A percentile compares a stretch with the other conserved stretches of the same genome.
phyloP scores from a whole-genome alignment of 1,140 invertebrate species.

The Macrobrachium rosenbergii region DNA sequence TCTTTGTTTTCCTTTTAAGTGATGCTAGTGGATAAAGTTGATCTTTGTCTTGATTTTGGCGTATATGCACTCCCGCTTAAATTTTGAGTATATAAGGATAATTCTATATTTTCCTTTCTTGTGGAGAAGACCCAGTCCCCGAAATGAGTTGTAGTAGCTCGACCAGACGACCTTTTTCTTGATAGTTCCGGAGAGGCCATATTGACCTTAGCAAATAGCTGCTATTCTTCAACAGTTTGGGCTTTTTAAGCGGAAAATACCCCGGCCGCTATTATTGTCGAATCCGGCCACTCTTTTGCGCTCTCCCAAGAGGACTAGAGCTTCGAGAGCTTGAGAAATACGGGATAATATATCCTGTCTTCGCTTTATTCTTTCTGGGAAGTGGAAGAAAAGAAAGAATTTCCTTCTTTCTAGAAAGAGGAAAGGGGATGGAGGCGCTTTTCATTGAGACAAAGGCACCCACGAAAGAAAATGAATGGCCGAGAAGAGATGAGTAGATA shows the following conservation, averaged over 20 bases:
- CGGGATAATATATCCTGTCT: not conserved
- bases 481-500: not conserved
- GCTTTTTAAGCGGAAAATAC: slow-evolving; percentile 20
- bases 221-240: slow-evolving; percentile 32
- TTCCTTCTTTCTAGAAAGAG: slow-evolving; percentile 10
- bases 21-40: too few species aligned
- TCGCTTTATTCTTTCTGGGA: not conserved
- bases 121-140: too few species aligned
- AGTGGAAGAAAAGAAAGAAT: not conserved
- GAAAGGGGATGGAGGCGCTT: not conserved
- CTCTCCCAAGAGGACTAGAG: not conserved
- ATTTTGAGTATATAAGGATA: too few species aligned
- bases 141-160: too few species aligned
- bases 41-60: too few species aligned
- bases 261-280: slow-evolving; percentile 9
- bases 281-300: not conserved
- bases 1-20: too few species aligned
- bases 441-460: too few species aligned
- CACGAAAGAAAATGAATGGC: not conserved
- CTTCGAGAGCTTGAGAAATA: slow-evolving; percentile 7
- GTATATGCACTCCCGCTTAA: too few species aligned
- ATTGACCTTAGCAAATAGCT: slow-evolving; percentile 49
- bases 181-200: slow-evolving; percentile 29
- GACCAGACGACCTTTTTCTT: not conserved
- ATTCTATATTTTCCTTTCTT: too few species aligned